Evolutionary conservation across 2,888 invertebrate species (phyloP).

Genomic region (Lamellibrachia satsuma): DNA sequence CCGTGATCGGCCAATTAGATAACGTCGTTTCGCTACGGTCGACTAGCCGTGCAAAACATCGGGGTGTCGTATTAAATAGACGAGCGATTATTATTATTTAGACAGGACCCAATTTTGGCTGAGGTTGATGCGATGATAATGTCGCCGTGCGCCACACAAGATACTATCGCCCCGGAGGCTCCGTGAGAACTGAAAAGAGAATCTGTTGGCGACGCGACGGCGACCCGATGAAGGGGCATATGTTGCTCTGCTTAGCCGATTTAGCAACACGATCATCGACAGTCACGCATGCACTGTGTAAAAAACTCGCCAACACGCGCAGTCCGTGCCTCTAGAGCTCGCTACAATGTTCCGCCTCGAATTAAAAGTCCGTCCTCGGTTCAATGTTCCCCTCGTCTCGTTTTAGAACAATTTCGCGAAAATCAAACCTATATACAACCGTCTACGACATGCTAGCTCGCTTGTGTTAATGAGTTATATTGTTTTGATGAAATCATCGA

Average conservation of each 20-base stretch:
- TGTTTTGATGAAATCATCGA: too few species aligned
- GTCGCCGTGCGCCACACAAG: background rate
- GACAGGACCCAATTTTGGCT: background rate
- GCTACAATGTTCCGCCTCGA: background rate
- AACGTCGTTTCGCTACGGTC: constrained; percentile 4
- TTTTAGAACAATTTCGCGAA: too few species aligned
- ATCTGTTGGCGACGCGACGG: background rate
- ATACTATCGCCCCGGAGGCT: background rate
- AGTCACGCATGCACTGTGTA: background rate
- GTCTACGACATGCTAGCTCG: too few species aligned
- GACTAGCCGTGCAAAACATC: background rate
- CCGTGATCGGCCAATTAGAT: background rate
- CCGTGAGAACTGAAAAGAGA: background rate
- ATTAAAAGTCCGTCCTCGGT: background rate
- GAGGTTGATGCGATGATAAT: background rate
- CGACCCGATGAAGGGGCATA: background rate
- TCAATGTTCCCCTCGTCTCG: too few species aligned
- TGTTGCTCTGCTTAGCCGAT: too few species aligned
- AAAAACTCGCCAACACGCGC: background rate
- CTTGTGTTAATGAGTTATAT: too few species aligned
- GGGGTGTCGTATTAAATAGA: background rate
- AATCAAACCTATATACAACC: too few species aligned
- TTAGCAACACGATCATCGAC: too few species aligned
- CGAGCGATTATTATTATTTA: background rate
- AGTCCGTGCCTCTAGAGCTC: background rate